phyloP scores from a whole-genome alignment of 2,113 vertebrate species.

The Galbula dea region DNA sequence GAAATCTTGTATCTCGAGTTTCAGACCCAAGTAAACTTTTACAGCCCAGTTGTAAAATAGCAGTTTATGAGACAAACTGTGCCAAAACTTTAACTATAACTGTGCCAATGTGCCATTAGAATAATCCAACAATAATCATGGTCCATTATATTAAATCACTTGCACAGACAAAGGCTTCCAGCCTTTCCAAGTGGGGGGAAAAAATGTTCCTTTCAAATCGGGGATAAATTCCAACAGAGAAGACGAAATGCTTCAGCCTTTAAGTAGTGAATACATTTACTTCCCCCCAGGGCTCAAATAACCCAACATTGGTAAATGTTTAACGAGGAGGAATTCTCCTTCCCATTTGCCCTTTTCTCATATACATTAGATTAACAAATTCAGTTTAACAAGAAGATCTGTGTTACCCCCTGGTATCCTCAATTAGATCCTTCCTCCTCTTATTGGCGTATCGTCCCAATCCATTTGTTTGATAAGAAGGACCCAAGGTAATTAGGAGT shows the following conservation, averaged over 20 bases:
- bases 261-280: conserved; percentile 44
- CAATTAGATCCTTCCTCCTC: conserved; percentile 58
- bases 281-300: conserved; percentile 48
- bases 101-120: conserved; percentile 64
- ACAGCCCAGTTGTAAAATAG: conserved; percentile 72
- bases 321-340: conserved; percentile 40
- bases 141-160: conserved; percentile 68
- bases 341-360: conserved; percentile 62
- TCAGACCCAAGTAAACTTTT: conserved; percentile 75
- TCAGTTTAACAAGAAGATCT: conserved; percentile 62
- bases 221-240: conserved; percentile 36
- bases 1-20: conserved; percentile 72
- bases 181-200: conserved; percentile 45
- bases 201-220: conserved; percentile 41
- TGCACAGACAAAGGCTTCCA: conserved; percentile 50
- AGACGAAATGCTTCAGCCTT: conserved; percentile 45
- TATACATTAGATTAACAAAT: conserved; percentile 67
- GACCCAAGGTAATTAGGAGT: not conserved
- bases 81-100: conserved; percentile 73
- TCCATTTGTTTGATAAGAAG: conserved; percentile 50
- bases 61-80: conserved; percentile 71
- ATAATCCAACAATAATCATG: conserved; percentile 69
- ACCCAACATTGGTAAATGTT: conserved; percentile 61
- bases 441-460: not conserved
- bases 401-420: conserved; percentile 52